Conservation (phyloP, 2,888 invertebrate species). For the Teinopalpus imperialis region DNA sequence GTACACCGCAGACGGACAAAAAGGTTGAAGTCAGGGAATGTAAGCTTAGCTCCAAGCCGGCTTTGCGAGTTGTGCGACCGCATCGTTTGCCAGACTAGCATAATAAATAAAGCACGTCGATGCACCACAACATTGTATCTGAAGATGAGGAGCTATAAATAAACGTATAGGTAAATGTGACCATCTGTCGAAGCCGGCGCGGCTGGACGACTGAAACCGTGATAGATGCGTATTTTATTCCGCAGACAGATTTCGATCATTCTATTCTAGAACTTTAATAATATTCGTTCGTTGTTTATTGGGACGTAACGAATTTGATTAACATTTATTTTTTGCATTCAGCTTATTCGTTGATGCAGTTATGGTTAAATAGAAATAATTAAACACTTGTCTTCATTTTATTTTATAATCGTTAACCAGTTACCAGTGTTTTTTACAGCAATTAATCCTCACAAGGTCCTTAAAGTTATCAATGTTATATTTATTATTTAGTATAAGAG, state of each 20-base stretch:
- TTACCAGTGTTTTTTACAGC: too few relatives aligned
- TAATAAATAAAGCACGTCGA: conserved; percentile 34
- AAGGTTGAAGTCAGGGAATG: conserved; percentile 56
- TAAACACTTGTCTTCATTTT: too few relatives aligned
- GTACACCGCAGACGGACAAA: conserved; percentile 55
- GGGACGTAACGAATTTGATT: conserved; percentile 10
- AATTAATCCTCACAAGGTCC: too few relatives aligned
- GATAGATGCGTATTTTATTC: conserved; percentile 22
- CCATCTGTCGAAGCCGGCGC: conserved; percentile 37
- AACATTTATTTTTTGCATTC: conserved; percentile 9
- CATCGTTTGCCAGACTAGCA: conserved; percentile 33
- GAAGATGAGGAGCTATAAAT: conserved; percentile 39
- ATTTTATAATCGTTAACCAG: too few relatives aligned
- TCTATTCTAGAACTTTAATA: conserved; percentile 14
- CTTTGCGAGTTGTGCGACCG: conserved; percentile 40
- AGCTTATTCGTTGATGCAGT: conserved; percentile 26
- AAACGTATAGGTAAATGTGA: conserved; percentile 33
- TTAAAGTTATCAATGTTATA: too few relatives aligned
- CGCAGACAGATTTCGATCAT: conserved; percentile 7
- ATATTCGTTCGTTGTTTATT: conserved; percentile 9
- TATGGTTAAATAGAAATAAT: too few relatives aligned
- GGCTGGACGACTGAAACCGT: conserved; percentile 14
- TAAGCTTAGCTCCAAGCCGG: conserved; percentile 48
- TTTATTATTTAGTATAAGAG: too few relatives aligned
- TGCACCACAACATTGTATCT: conserved; percentile 43